Evolutionary conservation across 2,888 invertebrate species (phyloP).

Genomic region (Eurytoma californica): DNA sequence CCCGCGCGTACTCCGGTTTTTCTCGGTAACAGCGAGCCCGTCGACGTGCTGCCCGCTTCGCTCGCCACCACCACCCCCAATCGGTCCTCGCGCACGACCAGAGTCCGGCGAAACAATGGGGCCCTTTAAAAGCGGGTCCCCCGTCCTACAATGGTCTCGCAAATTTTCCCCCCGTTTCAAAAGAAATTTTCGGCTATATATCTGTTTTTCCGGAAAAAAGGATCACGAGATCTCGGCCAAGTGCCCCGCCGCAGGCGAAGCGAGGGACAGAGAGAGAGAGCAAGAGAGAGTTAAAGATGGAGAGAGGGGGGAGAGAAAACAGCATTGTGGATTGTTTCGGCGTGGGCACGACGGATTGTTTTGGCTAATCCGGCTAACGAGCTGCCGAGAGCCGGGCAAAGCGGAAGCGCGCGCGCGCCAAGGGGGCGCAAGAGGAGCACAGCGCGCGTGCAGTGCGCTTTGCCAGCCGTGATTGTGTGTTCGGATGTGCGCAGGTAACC

Average conservation of each 20-base stretch:
- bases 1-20: neutral
- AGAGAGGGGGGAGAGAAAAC: constrained; percentile 34
- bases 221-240: constrained; percentile 19
- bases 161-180: constrained; percentile 1
- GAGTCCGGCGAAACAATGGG: too few relatives aligned
- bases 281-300: neutral
- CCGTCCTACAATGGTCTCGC: neutral
- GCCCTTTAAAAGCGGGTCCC: too few relatives aligned
- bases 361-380: constrained; percentile 56
- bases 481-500: constrained; percentile 75
- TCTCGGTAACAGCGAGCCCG: neutral
- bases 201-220: constrained; percentile 33
- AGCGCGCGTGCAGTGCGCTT: neutral
- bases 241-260: neutral
- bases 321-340: constrained; percentile 40
- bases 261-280: neutral
- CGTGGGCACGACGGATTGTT: constrained; percentile 45
- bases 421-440: neutral
- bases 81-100: neutral
- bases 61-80: too few relatives aligned
- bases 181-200: constrained; percentile 16
- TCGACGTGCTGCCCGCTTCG: too few relatives aligned
- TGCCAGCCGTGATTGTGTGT: too few relatives aligned
- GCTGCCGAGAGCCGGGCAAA: constrained; percentile 17
- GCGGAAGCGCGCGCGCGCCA: neutral